Percentiles rank a stretch among this genome's conserved stretches.
Evolutionary conservation across 2,888 invertebrate genomes (phyloP).

Genomic region (Pharmacophagus antenor): DNA sequence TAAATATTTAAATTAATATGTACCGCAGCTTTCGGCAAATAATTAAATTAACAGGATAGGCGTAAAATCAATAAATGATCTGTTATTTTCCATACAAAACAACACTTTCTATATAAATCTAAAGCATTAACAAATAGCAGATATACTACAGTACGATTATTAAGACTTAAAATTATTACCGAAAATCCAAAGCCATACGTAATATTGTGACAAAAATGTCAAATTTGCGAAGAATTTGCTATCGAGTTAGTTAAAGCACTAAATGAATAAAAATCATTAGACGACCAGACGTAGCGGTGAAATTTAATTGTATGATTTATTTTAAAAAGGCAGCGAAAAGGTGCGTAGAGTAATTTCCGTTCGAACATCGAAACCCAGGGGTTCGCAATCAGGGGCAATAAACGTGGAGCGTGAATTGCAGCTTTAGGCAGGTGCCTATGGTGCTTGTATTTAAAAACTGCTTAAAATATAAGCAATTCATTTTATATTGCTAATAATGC

Average conservation of each 20-base stretch:
- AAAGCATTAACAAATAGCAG: too few relatives aligned
- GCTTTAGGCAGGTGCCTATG: slow-evolving; percentile 47
- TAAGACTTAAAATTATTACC: too few relatives aligned
- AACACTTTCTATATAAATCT: too few relatives aligned
- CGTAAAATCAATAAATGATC: too few relatives aligned
- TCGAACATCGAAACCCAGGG: slow-evolving; percentile 44
- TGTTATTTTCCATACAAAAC: too few relatives aligned
- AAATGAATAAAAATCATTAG: slow-evolving; percentile 3
- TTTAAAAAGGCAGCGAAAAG: slow-evolving; percentile 49
- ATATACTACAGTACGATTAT: too few relatives aligned
- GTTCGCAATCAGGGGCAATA: slow-evolving; percentile 49
- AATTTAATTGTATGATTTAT: slow-evolving; percentile 34
- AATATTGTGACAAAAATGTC: background rate
- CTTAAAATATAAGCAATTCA: background rate
- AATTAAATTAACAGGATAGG: too few relatives aligned
- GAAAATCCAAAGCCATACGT: background rate
- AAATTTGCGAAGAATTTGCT: background rate
- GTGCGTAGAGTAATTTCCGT: slow-evolving; percentile 56
- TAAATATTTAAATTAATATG: too few relatives aligned
- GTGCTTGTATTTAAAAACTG: slow-evolving; percentile 34
- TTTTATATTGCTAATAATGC: background rate
- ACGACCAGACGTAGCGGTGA: background rate
- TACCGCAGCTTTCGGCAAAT: too few relatives aligned
- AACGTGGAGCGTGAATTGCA: slow-evolving; percentile 40
- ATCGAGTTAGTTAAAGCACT: background rate